Percentiles rank a stretch among this genome's conserved stretches.
Conservation (phyloP, 2,113 vertebrate genomes). For the Hyla sarda region DNA sequence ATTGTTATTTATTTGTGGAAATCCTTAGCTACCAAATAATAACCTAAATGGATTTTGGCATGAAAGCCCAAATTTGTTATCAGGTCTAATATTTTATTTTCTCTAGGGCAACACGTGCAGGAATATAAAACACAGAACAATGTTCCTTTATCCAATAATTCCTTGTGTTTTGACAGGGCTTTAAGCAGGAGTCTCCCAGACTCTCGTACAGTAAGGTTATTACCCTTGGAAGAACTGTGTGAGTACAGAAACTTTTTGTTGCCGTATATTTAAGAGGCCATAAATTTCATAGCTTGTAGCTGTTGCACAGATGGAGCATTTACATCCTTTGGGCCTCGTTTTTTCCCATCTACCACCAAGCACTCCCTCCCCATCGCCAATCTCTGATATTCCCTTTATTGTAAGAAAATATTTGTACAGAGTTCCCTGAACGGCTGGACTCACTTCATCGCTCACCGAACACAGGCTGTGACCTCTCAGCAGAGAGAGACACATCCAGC, state of each 20-base stretch:
- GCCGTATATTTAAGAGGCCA: constrained; percentile 53
- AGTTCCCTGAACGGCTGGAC: constrained; percentile 45
- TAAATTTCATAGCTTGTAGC: constrained; percentile 57
- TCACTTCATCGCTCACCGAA: constrained; percentile 50
- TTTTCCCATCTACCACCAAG: constrained; percentile 45
- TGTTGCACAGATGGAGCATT: constrained; percentile 53
- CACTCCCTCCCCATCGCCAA: constrained; percentile 14
- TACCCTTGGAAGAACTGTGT: constrained; percentile 7
- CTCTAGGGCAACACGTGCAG: not conserved
- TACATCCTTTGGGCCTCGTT: constrained; percentile 51
- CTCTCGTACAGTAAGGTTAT: constrained; percentile 33
- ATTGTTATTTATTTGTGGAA: not conserved
- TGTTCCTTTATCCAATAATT: not conserved
- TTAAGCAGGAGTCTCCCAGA: not conserved
- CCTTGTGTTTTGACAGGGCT: not conserved
- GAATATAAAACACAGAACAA: not conserved
- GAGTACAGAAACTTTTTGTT: constrained; percentile 28
- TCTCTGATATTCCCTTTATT: constrained; percentile 56
- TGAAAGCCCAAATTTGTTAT: not conserved
- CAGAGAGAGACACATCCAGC: constrained; percentile 38
- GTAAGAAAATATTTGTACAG: constrained; percentile 55
- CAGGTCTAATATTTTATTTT: not conserved
- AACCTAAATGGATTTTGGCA: not conserved
- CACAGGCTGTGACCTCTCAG: constrained; percentile 36
- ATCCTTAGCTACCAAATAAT: not conserved